These are phyloP conservation scores for Carcinoscorpius rotundicauda DNA, from an alignment of 1,140 invertebrate species.

Conservation along the genomic window DNA sequence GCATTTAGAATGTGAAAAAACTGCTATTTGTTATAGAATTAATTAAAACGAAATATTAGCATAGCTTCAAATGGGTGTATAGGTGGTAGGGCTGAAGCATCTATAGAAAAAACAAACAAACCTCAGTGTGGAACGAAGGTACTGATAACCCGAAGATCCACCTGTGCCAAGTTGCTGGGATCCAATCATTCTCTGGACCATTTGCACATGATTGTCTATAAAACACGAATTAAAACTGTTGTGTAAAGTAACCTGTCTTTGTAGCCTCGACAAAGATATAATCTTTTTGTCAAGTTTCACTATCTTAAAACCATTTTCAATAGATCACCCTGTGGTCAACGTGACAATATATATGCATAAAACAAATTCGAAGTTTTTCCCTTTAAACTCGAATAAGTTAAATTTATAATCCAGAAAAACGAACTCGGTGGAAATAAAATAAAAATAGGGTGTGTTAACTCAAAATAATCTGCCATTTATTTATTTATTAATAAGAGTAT, in stretches of 20 bases:
- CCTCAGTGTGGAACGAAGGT: conserved; percentile 94
- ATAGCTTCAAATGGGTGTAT: too few relatives aligned
- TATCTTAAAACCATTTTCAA: too few relatives aligned
- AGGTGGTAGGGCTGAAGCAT: too few relatives aligned
- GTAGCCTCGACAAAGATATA: too few relatives aligned
- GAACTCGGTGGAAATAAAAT: too few relatives aligned
- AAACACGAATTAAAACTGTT: conserved; percentile 11
- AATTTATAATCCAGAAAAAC: neutral
- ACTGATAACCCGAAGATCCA: conserved; percentile 96
- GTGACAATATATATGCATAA: neutral
- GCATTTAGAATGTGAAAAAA: too few relatives aligned
- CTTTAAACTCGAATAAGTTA: neutral
- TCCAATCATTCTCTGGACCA: conserved; percentile 99
- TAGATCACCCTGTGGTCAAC: too few relatives aligned
- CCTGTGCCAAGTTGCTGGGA: conserved; percentile 92
- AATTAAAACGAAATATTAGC: too few relatives aligned
- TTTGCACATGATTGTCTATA: conserved; percentile 92
- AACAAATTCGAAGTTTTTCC: neutral
- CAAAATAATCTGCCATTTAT: neutral
- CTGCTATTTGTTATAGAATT: too few relatives aligned
- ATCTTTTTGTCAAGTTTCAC: too few relatives aligned
- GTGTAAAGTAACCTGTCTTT: neutral
- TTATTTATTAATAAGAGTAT: neutral
- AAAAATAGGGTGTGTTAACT: too few relatives aligned
- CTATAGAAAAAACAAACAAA: conserved; percentile 29